Evolutionary conservation across 1,140 invertebrate genomes (phyloP).

Genomic region (Drosophila carrolli): DNA sequence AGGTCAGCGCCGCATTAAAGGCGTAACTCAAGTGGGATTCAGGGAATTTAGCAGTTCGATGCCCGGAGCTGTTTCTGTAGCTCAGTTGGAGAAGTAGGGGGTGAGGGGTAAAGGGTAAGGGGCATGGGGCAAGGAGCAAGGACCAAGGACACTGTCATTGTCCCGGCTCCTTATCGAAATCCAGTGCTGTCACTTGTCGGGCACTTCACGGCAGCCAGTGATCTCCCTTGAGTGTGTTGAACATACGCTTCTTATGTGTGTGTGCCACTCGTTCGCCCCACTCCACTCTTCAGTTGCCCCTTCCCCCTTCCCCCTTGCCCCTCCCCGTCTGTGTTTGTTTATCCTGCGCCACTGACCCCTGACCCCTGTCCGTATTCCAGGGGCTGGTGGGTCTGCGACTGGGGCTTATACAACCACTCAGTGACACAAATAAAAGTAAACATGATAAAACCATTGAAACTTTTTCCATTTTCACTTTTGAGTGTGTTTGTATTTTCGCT

Average conservation of each 20-base stretch:
- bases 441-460: constrained; percentile 83
- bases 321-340: constrained; percentile 27
- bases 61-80: constrained; percentile 6
- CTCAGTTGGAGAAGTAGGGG: constrained; percentile 8
- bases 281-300: background rate
- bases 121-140: background rate
- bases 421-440: constrained; percentile 83
- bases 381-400: constrained; percentile 4
- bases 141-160: constrained; percentile 37
- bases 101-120: background rate
- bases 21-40: constrained; percentile 10
- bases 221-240: constrained; percentile 79
- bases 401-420: constrained; percentile 79
- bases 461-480: constrained; percentile 83
- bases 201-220: constrained; percentile 75
- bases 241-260: constrained; percentile 55
- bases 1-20: constrained; percentile 3
- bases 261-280: background rate
- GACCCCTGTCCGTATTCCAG: constrained; percentile 15
- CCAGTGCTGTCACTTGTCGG: constrained; percentile 62
- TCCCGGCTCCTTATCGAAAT: constrained; percentile 53
- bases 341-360: constrained; percentile 10
- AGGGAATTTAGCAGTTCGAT: constrained; percentile 19
- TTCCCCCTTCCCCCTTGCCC: background rate
- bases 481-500: constrained; percentile 78